These are phyloP conservation scores for Ceratosolen fusciceps DNA, from an alignment of 1,140 invertebrate genomes.

Conservation along the genomic window DNA sequence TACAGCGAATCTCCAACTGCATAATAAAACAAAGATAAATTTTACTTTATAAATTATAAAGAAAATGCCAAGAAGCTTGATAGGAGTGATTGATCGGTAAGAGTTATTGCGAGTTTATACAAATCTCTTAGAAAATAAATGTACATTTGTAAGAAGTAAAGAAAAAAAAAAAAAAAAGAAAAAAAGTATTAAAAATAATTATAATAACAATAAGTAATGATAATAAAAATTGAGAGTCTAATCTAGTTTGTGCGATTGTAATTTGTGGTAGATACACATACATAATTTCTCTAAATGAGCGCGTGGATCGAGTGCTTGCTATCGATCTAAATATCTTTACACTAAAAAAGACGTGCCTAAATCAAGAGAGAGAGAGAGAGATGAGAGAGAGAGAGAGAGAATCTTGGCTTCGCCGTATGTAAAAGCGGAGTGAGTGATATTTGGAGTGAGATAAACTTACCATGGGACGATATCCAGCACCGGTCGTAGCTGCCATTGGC, in stretches of 20 bases:
- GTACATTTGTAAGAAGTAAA: too few species aligned
- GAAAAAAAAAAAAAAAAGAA: too few species aligned
- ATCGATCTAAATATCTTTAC: slow-evolving; percentile 32
- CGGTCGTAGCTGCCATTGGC: slow-evolving; percentile 88
- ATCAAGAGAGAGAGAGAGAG: slow-evolving; percentile 14
- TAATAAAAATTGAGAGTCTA: background rate
- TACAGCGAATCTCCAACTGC: slow-evolving; percentile 23
- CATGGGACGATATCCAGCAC: slow-evolving; percentile 88
- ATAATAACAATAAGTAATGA: too few species aligned
- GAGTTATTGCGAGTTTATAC: slow-evolving; percentile 19
- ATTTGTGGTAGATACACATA: background rate
- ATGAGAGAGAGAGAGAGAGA: too few species aligned
- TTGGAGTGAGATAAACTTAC: slow-evolving; percentile 68
- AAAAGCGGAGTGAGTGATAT: background rate
- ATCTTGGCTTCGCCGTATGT: slow-evolving; percentile 14
- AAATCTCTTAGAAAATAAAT: background rate
- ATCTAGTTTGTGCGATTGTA: slow-evolving; percentile 3
- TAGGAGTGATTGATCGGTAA: background rate
- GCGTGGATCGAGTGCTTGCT: slow-evolving; percentile 6
- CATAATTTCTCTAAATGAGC: background rate
- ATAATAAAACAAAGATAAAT: slow-evolving; percentile 18
- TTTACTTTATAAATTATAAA: slow-evolving; percentile 24
- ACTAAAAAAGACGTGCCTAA: slow-evolving; percentile 50
- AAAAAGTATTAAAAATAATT: too few species aligned
- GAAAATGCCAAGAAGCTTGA: slow-evolving; percentile 44